Evolutionary conservation across 2,797 vertebrate genomes (phyloP).

Genomic region (Myotis daubentonii): DNA sequence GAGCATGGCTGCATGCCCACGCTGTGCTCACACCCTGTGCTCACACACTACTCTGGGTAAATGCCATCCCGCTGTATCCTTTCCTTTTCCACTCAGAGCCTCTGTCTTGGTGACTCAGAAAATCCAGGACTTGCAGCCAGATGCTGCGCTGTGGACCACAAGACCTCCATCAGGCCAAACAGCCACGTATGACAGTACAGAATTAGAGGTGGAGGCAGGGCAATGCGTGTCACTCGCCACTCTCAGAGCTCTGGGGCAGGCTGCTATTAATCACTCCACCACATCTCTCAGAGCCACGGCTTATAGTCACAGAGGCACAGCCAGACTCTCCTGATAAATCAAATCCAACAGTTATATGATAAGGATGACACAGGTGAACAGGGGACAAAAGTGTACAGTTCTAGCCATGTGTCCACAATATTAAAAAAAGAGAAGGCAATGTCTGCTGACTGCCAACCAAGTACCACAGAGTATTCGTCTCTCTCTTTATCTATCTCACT

Average conservation of each 20-base stretch:
- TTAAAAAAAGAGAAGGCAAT: conserved; percentile 11
- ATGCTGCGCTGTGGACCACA: background rate
- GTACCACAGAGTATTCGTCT: background rate
- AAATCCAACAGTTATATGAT: conserved; percentile 52
- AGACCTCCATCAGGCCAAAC: background rate
- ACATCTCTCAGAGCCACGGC: conserved; percentile 61
- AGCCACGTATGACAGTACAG: background rate
- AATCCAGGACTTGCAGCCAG: conserved; percentile 49
- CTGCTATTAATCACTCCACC: conserved; percentile 58
- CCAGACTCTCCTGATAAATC: conserved; percentile 65
- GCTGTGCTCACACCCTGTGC: background rate
- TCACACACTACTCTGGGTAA: background rate
- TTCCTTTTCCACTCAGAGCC: conserved; percentile 1
- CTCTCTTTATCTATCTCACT: background rate
- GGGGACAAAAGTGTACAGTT: background rate
- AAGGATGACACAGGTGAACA: conserved; percentile 51
- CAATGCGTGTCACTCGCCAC: background rate
- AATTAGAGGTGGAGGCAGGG: conserved; percentile 47
- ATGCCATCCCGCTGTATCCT: background rate
- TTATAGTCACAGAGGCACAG: conserved; percentile 63
- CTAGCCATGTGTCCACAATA: background rate
- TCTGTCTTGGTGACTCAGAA: conserved; percentile 59
- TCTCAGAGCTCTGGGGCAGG: conserved; percentile 24
- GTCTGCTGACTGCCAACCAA: background rate
- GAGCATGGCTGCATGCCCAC: rapidly evolving